A percentile compares a stretch with the other conserved stretches of the same genome.
Conservation (phyloP, 1,140 invertebrate genomes). For the Chymomyza costata region DNA sequence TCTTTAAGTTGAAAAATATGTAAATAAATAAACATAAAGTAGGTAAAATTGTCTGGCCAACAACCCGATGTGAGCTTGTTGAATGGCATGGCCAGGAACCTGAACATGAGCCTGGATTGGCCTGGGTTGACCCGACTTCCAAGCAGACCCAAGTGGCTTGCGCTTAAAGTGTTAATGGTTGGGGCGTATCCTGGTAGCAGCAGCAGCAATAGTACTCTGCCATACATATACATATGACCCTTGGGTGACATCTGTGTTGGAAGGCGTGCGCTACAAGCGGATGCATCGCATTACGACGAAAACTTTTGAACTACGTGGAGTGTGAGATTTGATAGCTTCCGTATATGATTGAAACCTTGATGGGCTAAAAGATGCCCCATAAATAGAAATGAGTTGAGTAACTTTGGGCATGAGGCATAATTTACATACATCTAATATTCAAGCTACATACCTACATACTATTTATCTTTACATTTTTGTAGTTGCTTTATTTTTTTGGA, state of each 20-base stretch:
- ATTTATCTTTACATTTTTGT: no score
- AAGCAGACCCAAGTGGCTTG: slow-evolving; percentile 54
- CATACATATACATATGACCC: slow-evolving; percentile 42
- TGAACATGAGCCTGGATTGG: slow-evolving; percentile 7
- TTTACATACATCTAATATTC: no score
- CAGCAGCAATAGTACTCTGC: no score
- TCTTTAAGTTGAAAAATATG: slow-evolving; percentile 72
- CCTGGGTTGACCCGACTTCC: slow-evolving; percentile 18
- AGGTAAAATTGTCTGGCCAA: slow-evolving; percentile 72
- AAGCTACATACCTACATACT: no score
- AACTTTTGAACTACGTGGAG: no score
- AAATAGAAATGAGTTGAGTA: no score
- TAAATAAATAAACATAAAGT: slow-evolving; percentile 71
- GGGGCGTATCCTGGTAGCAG: slow-evolving; percentile 17
- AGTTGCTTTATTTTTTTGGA: no score
- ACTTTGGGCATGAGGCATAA: no score
- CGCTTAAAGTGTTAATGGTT: slow-evolving; percentile 51
- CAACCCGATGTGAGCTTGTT: slow-evolving; percentile 52
- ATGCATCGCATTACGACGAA: no score
- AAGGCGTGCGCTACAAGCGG: slow-evolving; percentile 39
- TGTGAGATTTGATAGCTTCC: no score
- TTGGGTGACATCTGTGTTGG: slow-evolving; percentile 39
- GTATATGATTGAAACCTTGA: no score
- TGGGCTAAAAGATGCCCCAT: no score
- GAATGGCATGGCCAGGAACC: slow-evolving; percentile 27